Evolutionary conservation across 1,140 invertebrate species (phyloP).

Genomic region (Plectrocnemia conspersa): DNA sequence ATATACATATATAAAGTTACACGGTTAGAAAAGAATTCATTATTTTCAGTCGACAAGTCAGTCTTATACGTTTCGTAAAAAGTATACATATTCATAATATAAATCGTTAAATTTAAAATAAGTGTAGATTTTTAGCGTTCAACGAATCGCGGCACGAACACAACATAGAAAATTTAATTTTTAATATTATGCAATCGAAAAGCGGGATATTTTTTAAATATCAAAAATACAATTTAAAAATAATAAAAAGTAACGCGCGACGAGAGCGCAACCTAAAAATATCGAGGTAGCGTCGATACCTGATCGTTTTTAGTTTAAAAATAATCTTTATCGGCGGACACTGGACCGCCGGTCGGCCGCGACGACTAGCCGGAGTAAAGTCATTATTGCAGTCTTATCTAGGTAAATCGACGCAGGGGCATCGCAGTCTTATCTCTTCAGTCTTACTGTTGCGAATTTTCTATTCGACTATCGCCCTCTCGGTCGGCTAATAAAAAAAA

Average conservation of each 20-base stretch:
- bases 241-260: too few species aligned
- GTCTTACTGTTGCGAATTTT: conserved; percentile 35
- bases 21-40: too few species aligned
- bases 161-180: conserved; percentile 36
- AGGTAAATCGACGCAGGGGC: conserved; percentile 31
- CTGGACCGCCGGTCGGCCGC: too few species aligned
- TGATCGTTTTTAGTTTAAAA: too few species aligned
- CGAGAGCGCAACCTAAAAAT: too few species aligned
- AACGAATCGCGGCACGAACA: conserved; percentile 33
- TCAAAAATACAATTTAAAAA: conserved; percentile 35
- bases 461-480: too few species aligned
- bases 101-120: neutral
- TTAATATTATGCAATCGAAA: too few species aligned
- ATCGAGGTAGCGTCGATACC: too few species aligned
- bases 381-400: conserved; percentile 27
- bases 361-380: too few species aligned
- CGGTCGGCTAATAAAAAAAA: conserved; percentile 33
- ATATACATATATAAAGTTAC: too few species aligned
- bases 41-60: too few species aligned
- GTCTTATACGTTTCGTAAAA: conserved; percentile 12
- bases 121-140: conserved; percentile 1
- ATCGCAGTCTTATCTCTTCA: conserved; percentile 34
- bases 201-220: conserved; percentile 37
- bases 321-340: too few species aligned
- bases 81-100: neutral